Evolutionary conservation across 2,888 invertebrate genomes (phyloP).

Genomic region (Chrysolina haemoptera): DNA sequence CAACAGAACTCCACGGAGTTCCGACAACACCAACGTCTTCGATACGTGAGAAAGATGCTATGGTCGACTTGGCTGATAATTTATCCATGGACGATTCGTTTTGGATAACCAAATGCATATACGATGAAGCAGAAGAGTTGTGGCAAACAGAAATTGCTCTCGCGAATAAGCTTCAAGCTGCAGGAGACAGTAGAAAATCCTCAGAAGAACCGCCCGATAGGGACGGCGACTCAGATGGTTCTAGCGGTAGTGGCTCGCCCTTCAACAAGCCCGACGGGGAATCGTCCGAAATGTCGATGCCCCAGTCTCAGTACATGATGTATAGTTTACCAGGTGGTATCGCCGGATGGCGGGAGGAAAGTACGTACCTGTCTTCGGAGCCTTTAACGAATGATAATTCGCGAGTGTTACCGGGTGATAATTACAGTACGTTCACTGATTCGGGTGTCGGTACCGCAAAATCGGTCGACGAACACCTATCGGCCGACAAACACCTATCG

Average conservation of each 20-base stretch:
- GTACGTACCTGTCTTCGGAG: constrained; percentile 81
- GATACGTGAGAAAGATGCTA: neutral
- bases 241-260: constrained; percentile 71
- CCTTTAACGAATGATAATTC: constrained; percentile 53
- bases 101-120: constrained; percentile 76
- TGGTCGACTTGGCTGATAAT: constrained; percentile 48
- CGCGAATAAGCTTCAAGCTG: constrained; percentile 51
- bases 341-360: constrained; percentile 86
- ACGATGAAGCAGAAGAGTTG: constrained; percentile 78
- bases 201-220: constrained; percentile 70
- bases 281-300: constrained; percentile 39
- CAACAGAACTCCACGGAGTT: neutral
- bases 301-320: constrained; percentile 67
- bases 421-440: constrained; percentile 31
- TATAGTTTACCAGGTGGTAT: constrained; percentile 82
- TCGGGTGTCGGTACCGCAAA: constrained; percentile 23
- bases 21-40: neutral
- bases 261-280: constrained; percentile 51
- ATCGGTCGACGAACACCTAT: constrained; percentile 51
- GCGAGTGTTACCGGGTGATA: neutral
- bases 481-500: constrained; percentile 49
- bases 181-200: constrained; percentile 52
- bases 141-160: constrained; percentile 64
- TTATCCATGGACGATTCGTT: constrained; percentile 72
- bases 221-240: constrained; percentile 76